Conservation (phyloP, 2,797 vertebrate species). For the Halcyon leucocephala region DNA sequence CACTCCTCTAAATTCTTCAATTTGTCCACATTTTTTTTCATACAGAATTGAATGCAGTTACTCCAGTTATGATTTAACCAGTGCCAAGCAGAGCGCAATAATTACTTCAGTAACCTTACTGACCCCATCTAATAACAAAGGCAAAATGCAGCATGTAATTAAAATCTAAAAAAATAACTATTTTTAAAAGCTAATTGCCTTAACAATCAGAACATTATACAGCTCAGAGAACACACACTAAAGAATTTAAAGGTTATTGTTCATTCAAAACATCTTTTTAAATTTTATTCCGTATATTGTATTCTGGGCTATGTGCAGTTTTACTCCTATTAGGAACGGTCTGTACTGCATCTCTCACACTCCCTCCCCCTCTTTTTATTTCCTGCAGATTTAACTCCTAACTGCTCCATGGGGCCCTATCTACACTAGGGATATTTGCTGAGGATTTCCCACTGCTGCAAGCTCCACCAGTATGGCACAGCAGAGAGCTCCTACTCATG, state of each 20-base stretch:
- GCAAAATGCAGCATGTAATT: conserved; percentile 74
- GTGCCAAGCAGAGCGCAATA: conserved; percentile 75
- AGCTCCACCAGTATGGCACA: neutral
- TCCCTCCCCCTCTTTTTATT: neutral
- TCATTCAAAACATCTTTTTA: conserved; percentile 40
- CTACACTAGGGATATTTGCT: neutral
- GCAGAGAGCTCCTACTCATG: conserved; percentile 8
- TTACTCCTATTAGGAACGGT: neutral
- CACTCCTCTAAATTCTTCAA: conserved; percentile 65
- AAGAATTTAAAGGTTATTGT: conserved; percentile 55
- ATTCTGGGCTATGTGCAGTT: neutral
- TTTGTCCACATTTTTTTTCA: conserved; percentile 63
- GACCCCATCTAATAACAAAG: conserved; percentile 73
- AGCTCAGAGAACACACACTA: conserved; percentile 42
- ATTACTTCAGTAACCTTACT: conserved; percentile 76
- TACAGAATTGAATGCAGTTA: conserved; percentile 47
- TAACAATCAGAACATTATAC: conserved; percentile 61
- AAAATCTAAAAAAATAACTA: conserved; percentile 70
- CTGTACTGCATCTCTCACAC: neutral
- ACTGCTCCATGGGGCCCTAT: neutral
- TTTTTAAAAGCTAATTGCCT: conserved; percentile 71
- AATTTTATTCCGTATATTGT: neutral
- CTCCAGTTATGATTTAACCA: conserved; percentile 72
- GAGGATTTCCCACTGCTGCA: conserved; percentile 38
- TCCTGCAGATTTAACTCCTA: conserved; percentile 7